These are phyloP conservation scores for Sinella curviseta DNA, from an alignment of 1,140 invertebrate species.

Conservation along the genomic window DNA sequence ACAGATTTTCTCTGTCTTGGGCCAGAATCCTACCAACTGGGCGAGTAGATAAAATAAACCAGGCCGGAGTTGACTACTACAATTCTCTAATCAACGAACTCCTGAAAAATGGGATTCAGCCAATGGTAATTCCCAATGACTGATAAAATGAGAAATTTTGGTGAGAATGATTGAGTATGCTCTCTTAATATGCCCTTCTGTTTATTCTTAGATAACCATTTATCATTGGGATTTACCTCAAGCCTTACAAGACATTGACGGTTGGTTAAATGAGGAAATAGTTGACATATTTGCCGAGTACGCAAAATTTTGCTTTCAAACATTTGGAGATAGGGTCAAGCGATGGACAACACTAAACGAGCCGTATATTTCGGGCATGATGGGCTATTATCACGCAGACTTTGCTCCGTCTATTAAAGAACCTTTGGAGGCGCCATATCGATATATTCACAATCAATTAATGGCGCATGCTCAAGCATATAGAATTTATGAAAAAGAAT, in stretches of 20 bases:
- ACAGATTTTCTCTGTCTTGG: conserved; percentile 74
- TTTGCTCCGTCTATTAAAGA: conserved; percentile 40
- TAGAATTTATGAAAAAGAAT: conserved; percentile 38
- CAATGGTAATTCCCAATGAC: conserved; percentile 60
- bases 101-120: conserved; percentile 61
- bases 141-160: not conserved
- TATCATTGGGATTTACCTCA: conserved; percentile 55
- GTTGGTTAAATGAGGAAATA: conserved; percentile 55
- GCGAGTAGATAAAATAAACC: conserved; percentile 62
- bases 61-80: conserved; percentile 67
- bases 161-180: not conserved
- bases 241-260: conserved; percentile 54
- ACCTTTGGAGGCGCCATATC: conserved; percentile 18
- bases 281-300: conserved; percentile 54
- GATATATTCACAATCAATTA: conserved; percentile 35
- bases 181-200: not conserved
- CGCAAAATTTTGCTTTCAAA: conserved; percentile 54
- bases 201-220: not conserved
- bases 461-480: conserved; percentile 38
- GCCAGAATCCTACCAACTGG: conserved; percentile 66
- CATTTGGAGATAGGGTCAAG: conserved; percentile 56
- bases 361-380: conserved; percentile 51
- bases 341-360: conserved; percentile 59
- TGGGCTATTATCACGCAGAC: conserved; percentile 52
- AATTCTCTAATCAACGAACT: conserved; percentile 66